These are phyloP conservation scores for Vanessa cardui DNA, from an alignment of 2,888 invertebrate species.

Conservation along the genomic window DNA sequence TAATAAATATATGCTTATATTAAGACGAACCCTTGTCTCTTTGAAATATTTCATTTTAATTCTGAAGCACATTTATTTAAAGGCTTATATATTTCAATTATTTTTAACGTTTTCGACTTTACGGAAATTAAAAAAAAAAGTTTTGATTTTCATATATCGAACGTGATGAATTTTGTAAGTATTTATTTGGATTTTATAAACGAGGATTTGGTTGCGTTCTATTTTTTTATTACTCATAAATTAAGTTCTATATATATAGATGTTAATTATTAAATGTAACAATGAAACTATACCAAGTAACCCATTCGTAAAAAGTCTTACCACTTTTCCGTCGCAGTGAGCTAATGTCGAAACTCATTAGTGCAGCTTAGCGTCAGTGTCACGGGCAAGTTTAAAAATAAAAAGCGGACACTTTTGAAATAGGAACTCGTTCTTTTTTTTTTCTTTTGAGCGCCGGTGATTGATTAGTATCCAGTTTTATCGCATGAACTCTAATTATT, in stretches of 20 bases:
- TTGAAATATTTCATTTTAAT: background rate
- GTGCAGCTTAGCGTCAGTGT: conserved; percentile 77
- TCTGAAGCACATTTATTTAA: background rate
- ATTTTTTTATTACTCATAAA: no score
- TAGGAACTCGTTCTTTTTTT: conserved; percentile 68
- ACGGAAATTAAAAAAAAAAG: no score
- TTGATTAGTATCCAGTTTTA: conserved; percentile 60
- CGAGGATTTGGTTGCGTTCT: no score
- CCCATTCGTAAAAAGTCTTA: conserved; percentile 68
- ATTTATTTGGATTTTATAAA: no score
- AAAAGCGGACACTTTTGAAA: conserved; percentile 68
- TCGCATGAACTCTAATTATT: conserved; percentile 42
- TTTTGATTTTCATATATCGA: no score
- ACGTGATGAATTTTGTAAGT: no score
- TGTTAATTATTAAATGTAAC: background rate
- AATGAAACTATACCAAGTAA: conserved; percentile 45
- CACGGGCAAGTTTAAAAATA: conserved; percentile 72
- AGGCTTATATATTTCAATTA: no score
- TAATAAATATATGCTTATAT: no score
- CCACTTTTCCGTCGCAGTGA: conserved; percentile 62
- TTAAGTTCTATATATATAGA: background rate
- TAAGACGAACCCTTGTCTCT: no score
- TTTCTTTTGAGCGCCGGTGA: conserved; percentile 54
- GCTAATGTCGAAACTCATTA: conserved; percentile 82
- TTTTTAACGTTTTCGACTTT: no score